Conservation (phyloP, 2,888 invertebrate genomes). For the Platerodrilus igneus region DNA sequence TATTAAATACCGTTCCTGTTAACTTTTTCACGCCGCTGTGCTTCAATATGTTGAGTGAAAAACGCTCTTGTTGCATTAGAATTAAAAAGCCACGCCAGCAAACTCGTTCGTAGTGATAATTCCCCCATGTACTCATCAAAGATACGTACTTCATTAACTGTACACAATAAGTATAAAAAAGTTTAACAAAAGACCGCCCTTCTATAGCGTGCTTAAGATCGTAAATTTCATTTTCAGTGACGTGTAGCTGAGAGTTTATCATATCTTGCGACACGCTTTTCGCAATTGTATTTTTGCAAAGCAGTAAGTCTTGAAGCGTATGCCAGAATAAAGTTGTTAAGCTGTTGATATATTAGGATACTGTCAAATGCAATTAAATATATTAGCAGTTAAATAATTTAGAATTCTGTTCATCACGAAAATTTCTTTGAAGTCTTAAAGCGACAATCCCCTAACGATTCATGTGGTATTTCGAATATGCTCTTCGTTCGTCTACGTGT, state of each 20-base stretch:
- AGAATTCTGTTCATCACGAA: too few species aligned
- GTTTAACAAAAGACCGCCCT: constrained; percentile 22
- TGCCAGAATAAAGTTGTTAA: constrained; percentile 38
- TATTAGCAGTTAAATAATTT: too few species aligned
- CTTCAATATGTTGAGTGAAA: constrained; percentile 16
- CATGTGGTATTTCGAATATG: too few species aligned
- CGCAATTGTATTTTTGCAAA: constrained; percentile 37
- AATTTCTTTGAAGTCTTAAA: too few species aligned
- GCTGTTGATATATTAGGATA: too few species aligned
- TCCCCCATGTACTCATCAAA: constrained; percentile 11
- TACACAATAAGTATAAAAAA: constrained; percentile 21
- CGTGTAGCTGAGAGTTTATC: constrained; percentile 34
- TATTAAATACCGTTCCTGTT: constrained; percentile 26
- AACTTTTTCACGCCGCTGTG: constrained; percentile 14
- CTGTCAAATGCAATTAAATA: too few species aligned
- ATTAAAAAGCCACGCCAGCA: too few species aligned
- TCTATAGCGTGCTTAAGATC: constrained; percentile 25
- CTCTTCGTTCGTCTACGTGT: too few species aligned
- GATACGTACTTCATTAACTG: constrained; percentile 23
- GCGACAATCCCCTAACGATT: too few species aligned
- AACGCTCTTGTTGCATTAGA: constrained; percentile 10
- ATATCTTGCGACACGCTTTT: constrained; percentile 31
- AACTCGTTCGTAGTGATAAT: too few species aligned
- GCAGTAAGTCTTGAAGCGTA: constrained; percentile 34
- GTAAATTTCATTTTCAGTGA: constrained; percentile 35